Conservation (phyloP, 2,797 vertebrate genomes). For the Anas bernieri region DNA sequence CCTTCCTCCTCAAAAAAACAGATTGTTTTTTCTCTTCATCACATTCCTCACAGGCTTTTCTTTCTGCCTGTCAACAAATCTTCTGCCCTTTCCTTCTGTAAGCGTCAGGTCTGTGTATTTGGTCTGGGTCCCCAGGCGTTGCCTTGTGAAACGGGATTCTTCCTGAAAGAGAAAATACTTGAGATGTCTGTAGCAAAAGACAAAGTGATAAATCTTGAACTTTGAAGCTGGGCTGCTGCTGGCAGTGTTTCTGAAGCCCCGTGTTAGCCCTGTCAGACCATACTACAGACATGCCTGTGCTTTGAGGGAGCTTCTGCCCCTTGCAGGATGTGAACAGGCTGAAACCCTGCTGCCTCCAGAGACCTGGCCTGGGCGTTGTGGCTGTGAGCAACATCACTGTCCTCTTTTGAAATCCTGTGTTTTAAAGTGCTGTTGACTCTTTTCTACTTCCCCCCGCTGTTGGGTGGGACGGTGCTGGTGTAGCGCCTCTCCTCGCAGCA, state of each 20-base stretch:
- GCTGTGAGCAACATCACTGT: not conserved
- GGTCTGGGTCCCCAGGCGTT: fast-evolving
- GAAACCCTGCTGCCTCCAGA: not conserved
- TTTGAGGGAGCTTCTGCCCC: fast-evolving
- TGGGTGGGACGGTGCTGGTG: not conserved
- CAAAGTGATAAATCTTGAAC: not conserved
- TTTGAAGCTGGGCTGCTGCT: not conserved
- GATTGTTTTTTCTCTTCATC: not conserved
- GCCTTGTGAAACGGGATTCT: not conserved
- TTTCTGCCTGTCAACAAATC: not conserved
- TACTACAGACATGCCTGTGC: fast-evolving
- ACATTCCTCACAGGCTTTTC: not conserved
- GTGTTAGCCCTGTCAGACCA: not conserved
- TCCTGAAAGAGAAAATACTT: not conserved
- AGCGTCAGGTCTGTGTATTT: fast-evolving
- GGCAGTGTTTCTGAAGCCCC: fast-evolving
- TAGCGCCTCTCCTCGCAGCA: not conserved
- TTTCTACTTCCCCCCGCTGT: not conserved
- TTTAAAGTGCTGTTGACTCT: not conserved
- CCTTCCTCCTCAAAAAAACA: not conserved
- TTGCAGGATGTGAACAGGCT: not conserved
- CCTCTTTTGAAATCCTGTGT: not conserved
- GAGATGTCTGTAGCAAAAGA: not conserved
- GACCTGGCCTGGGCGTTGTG: not conserved
- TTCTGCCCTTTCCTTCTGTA: not conserved